Base-by-base conservation (phyloP, 2,888 invertebrate species). In the Clistopyga incitator region DNA sequence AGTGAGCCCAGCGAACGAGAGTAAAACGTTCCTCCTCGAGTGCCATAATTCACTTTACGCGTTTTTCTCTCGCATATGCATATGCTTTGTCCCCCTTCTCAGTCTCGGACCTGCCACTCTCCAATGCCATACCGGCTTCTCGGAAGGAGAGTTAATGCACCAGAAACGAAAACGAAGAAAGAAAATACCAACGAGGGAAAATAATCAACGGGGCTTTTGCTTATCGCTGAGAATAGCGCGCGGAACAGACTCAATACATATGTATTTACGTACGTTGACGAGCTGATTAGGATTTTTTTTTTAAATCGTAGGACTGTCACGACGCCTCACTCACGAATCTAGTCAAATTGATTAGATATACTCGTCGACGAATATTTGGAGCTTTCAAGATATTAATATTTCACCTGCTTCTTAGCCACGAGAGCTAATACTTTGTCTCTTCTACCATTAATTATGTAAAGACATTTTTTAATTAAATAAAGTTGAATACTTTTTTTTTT, bases 321-420 rank as follows among this genome's bases (percentile, higher is more conserved):
- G 29, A 23, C 11, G 29, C 61, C 47, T 29, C 47, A 59, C 65
- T 13, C 75, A 50, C 59, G 23, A 79, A 25, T 67, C 18, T 47
- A 59, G 70, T 81, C 68, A 76, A 84, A 76, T 75, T 77, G 82
- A 84, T 84, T 84, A 84, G 82, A 84, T 84, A 84, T 82, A 64
- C 47, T 18, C 20, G 29, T 13, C 38, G 18, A 38, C 10, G 15
- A 64, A 42, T 42, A n/a, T 59, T 61, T 61, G n/a, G n/a, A 6
- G 8, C 18, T n/a, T n/a, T 6, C 3, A 50, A 50, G 68, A 68
- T 52, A 68, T 50, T 18, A 18, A 68, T 50, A 50, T 29, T 18
- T 20, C 18, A 20, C 34, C 50, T n/a, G 2, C 4, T 13, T 50
- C 18, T 50, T 18, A n/a, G 50, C 50, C 8, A 6, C 50, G 18